Evolutionary conservation across 2,113 vertebrate genomes (phyloP).

Genomic region (Dolichotis patagonum): DNA sequence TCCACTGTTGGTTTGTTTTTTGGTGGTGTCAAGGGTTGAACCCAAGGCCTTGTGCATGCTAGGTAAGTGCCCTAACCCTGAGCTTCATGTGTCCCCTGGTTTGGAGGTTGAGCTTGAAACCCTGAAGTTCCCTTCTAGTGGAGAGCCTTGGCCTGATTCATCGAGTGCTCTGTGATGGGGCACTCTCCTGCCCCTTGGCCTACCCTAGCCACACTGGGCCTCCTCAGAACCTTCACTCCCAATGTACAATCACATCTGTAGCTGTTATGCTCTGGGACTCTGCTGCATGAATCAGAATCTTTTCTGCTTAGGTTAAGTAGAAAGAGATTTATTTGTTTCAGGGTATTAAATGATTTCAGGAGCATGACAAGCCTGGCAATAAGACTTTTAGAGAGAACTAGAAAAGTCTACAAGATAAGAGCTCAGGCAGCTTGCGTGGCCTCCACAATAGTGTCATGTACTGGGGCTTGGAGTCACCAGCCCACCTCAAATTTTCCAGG

Average conservation of each 20-base stretch:
- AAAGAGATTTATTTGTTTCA: neutral
- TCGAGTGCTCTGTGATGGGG: neutral
- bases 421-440: neutral
- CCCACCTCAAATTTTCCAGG: neutral
- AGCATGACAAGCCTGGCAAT: neutral
- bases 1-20: neutral
- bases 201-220: accelerated
- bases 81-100: neutral
- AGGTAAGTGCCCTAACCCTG: neutral
- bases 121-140: neutral
- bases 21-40: neutral
- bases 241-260: too few species aligned
- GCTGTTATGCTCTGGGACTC: neutral
- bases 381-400: neutral
- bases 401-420: neutral
- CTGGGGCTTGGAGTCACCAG: neutral
- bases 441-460: neutral
- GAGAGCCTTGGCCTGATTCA: neutral
- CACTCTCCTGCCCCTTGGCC: neutral
- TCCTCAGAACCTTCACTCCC: neutral
- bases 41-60: neutral
- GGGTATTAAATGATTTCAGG: neutral
- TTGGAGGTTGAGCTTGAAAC: neutral
- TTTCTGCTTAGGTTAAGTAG: neutral
- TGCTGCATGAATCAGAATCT: neutral